phyloP scores from a whole-genome alignment of 2,888 invertebrate species.

The Sminthurinus aureus region DNA sequence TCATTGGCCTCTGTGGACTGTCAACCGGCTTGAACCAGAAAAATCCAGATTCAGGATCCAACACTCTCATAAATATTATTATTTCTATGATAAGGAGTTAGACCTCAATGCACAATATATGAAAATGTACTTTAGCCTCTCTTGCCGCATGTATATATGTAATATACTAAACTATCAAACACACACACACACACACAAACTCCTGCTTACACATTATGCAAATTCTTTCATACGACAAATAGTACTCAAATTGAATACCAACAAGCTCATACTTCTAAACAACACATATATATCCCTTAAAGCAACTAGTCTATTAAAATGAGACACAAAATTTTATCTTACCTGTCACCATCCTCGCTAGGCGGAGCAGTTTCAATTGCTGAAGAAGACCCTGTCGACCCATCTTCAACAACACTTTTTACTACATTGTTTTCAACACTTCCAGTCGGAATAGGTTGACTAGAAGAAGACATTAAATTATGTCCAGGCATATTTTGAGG shows the following conservation, averaged over 20 bases:
- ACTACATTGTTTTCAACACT: slow-evolving; percentile 29
- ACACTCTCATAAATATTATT: not conserved
- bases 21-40: not conserved
- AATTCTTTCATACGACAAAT: too few relatives aligned
- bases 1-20: not conserved
- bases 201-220: not conserved
- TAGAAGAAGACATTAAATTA: slow-evolving; percentile 4
- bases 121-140: not conserved
- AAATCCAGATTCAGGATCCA: not conserved
- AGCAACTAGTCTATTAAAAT: too few relatives aligned
- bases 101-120: not conserved
- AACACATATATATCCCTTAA: too few relatives aligned
- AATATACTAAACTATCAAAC: not conserved
- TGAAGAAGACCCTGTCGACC: slow-evolving; percentile 21
- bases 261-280: too few relatives aligned
- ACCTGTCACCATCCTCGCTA: slow-evolving; percentile 38
- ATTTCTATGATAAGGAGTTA: not conserved
- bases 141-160: not conserved
- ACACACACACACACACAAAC: not conserved
- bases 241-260: too few relatives aligned
- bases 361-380: slow-evolving; percentile 26
- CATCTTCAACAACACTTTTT: slow-evolving; percentile 29
- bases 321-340: not conserved
- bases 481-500: not conserved
- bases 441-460: slow-evolving; percentile 20